These are phyloP conservation scores for Numida meleagris DNA, from an alignment of 2,113 vertebrate species.

Conservation along the genomic window DNA sequence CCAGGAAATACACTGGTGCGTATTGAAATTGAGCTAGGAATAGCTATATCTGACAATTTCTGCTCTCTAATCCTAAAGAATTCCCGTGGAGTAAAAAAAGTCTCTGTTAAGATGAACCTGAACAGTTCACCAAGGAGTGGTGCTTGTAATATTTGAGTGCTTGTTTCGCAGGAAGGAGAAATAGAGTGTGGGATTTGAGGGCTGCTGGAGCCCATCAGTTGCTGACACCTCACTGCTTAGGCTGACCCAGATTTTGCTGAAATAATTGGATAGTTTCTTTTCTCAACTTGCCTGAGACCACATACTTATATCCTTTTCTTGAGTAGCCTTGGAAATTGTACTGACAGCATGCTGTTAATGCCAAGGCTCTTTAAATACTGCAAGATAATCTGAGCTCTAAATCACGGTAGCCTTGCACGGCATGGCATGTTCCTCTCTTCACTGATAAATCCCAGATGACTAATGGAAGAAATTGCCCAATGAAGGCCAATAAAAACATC, in stretches of 20 bases:
- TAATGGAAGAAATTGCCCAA: not conserved
- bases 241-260: not conserved
- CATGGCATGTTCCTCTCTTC: not conserved
- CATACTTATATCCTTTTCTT: not conserved
- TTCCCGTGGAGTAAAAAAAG: not conserved
- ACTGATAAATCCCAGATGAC: not conserved
- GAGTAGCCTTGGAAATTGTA: not conserved
- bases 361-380: not conserved
- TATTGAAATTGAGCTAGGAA: not conserved
- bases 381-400: not conserved
- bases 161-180: not conserved
- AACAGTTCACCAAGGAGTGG: not conserved
- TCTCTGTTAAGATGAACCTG: not conserved
- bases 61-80: not conserved
- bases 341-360: not conserved
- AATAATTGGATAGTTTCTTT: not conserved
- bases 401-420: not conserved
- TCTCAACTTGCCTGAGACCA: not conserved
- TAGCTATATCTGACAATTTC: not conserved
- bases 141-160: not conserved
- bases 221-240: not conserved
- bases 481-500: not conserved
- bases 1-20: too few species aligned
- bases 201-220: not conserved
- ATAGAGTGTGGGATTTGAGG: not conserved